Evolutionary conservation across 30 jellyfish, hydroid and myxozoan genomes (phyloP).

Genomic region (Pelagia noctiluca): DNA sequence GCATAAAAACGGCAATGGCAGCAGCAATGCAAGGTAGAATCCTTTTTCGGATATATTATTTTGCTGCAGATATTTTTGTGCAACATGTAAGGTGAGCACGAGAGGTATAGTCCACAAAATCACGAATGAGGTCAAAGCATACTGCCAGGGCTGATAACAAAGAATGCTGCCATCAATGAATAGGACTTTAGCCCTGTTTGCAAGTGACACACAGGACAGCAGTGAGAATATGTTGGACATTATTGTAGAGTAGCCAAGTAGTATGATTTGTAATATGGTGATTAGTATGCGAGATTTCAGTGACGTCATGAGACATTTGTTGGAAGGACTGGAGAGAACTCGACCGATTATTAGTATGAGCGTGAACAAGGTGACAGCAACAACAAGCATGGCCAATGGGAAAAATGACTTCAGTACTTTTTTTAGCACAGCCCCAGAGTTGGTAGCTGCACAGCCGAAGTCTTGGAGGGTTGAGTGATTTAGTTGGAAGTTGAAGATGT

Average conservation of each 20-base stretch:
- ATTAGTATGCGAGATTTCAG: background rate
- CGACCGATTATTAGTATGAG: background rate
- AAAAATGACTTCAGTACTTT: constrained; percentile 1
- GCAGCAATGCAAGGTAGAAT: background rate
- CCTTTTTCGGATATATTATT: background rate
- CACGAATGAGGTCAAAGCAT: background rate
- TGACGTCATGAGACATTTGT: background rate
- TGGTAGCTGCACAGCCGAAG: background rate
- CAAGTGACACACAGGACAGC: constrained; percentile 18
- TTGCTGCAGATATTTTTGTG: background rate
- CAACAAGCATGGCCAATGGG: constrained; percentile 13
- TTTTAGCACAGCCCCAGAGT: background rate
- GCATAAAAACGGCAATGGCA: background rate
- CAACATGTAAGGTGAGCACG: background rate
- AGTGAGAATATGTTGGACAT: constrained; percentile 10
- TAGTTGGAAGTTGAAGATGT: background rate
- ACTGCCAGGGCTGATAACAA: constrained; percentile 28
- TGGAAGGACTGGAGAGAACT: background rate
- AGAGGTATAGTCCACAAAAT: constrained; percentile 20
- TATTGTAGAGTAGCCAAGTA: constrained; percentile 20
- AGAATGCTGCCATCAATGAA: constrained; percentile 1
- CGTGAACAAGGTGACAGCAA: background rate
- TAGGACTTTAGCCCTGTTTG: background rate
- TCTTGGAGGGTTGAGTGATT: background rate
- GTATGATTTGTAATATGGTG: background rate